These are phyloP conservation scores for Pampus argenteus DNA, from an alignment of 2,797 vertebrate species.

Conservation along the genomic window DNA sequence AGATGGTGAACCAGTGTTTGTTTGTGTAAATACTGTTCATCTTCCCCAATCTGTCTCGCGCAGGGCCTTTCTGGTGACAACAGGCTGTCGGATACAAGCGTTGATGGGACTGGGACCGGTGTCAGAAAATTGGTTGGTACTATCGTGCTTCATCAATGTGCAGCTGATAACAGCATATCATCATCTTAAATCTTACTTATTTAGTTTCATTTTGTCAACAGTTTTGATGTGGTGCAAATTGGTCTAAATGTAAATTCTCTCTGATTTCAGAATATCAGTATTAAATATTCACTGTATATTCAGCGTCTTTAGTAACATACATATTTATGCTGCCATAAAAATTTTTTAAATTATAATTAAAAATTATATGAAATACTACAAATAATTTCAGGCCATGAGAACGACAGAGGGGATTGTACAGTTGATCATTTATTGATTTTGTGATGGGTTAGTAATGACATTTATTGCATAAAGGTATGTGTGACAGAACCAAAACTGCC, in stretches of 20 bases:
- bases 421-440: slow-evolving; percentile 60
- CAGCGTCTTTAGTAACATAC: background rate
- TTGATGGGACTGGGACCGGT: background rate
- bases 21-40: slow-evolving; percentile 59
- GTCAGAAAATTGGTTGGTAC: background rate
- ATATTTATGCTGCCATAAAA: background rate
- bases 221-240: background rate
- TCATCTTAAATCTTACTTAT: background rate
- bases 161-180: slow-evolving; percentile 8
- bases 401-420: slow-evolving; percentile 22
- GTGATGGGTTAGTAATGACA: slow-evolving; percentile 27
- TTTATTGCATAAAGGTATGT: slow-evolving; percentile 47
- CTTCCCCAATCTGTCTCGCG: slow-evolving; percentile 51
- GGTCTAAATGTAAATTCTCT: background rate
- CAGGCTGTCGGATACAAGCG: slow-evolving; percentile 30
- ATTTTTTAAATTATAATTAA: too few relatives aligned
- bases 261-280: background rate
- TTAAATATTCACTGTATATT: background rate
- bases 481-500: slow-evolving; percentile 34
- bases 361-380: background rate
- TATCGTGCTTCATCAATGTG: background rate
- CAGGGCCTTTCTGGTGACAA: slow-evolving; percentile 24
- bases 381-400: slow-evolving; percentile 13
- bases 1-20: slow-evolving; percentile 37
- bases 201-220: background rate